Evolutionary conservation across 1,140 invertebrate genomes (phyloP).

Genomic region (Lucilia cuprina): DNA sequence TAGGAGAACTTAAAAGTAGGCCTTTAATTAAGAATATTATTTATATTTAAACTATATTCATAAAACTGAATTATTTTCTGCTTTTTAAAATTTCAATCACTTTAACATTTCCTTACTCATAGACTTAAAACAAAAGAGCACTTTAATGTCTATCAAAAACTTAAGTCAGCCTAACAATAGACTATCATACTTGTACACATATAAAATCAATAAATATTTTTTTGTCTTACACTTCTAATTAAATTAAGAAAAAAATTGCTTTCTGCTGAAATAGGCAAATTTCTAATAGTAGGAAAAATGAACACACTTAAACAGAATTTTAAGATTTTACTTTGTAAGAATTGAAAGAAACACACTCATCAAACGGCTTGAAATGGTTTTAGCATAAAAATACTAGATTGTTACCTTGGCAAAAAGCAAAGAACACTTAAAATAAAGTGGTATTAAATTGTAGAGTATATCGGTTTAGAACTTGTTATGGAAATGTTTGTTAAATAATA

Average conservation of each 20-base stretch:
- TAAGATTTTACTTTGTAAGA: neutral
- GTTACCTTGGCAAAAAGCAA: neutral
- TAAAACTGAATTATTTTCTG: too few relatives aligned
- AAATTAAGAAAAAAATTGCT: neutral
- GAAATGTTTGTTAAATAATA: neutral
- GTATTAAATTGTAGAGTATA: neutral
- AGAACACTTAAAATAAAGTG: neutral
- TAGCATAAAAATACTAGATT: neutral
- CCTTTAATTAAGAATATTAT: neutral
- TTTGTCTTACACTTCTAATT: neutral
- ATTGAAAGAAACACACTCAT: neutral
- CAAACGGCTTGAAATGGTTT: neutral
- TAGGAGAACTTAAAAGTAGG: neutral
- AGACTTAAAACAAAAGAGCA: neutral
- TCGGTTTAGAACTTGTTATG: too few relatives aligned
- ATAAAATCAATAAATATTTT: neutral
- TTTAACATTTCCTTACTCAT: neutral
- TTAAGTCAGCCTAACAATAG: neutral
- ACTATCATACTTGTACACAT: neutral
- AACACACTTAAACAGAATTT: neutral
- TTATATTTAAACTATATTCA: neutral
- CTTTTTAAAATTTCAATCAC: too few relatives aligned
- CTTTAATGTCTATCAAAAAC: neutral
- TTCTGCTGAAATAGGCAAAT: neutral
- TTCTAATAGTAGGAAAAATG: neutral